Percentiles rank a stretch among this genome's conserved stretches.
Conservation (phyloP, 2,888 invertebrate species). For the Ichneumoninae sp. region DNA sequence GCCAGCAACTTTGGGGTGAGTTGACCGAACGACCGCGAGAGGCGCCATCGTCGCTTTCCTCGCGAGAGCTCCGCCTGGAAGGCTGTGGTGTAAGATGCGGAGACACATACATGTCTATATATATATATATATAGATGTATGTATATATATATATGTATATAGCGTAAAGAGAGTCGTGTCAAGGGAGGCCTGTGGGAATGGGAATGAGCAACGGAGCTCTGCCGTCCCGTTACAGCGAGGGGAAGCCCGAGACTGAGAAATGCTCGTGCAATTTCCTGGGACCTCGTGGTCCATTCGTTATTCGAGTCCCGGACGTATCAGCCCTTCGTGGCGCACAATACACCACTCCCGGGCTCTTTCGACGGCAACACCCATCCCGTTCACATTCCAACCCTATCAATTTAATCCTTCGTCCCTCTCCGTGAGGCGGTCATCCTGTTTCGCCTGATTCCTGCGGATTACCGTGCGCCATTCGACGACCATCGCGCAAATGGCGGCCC, state of each 20-base stretch:
- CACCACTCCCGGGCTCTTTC: slow-evolving; percentile 28
- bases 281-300: slow-evolving; percentile 74
- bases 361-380: slow-evolving; percentile 32
- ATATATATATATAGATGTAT: background rate
- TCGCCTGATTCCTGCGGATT: background rate
- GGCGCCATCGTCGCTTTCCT: background rate
- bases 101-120: background rate
- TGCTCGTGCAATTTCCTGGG: slow-evolving; percentile 75
- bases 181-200: slow-evolving; percentile 13
- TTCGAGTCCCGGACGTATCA: slow-evolving; percentile 70
- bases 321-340: slow-evolving; percentile 47
- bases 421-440: background rate
- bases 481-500: background rate
- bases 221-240: slow-evolving; percentile 29
- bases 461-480: slow-evolving; percentile 12
- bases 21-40: slow-evolving; percentile 67
- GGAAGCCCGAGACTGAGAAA: slow-evolving; percentile 69
- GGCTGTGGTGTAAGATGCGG: background rate
- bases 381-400: slow-evolving; percentile 55
- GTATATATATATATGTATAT: background rate
- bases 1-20: slow-evolving; percentile 99
- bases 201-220: slow-evolving; percentile 34
- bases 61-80: background rate
- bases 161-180: slow-evolving; percentile 3
- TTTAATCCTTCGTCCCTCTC: slow-evolving; percentile 30